Conservation (phyloP, 92 coral and sea anemone genomes). For the Desmophyllum pertusum region DNA sequence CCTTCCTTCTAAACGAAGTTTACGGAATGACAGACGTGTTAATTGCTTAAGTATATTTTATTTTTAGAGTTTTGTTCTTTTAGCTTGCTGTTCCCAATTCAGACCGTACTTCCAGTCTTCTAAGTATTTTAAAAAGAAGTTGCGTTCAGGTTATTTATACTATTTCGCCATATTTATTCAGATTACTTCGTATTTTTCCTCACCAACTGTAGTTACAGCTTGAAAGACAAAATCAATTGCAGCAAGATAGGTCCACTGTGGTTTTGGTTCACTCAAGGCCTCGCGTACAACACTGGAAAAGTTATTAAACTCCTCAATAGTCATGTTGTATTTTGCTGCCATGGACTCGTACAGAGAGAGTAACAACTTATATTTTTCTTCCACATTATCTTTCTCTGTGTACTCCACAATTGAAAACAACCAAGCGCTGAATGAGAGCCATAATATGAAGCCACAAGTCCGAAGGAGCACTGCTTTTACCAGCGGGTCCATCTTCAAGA, state of each 20-base stretch:
- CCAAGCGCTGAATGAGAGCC: conserved; percentile 38
- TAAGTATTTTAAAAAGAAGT: too few species aligned
- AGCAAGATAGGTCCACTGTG: conserved; percentile 26
- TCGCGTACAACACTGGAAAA: conserved; percentile 31
- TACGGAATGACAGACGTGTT: too few species aligned
- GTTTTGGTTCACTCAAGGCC: conserved; percentile 36
- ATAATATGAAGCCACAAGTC: conserved; percentile 4
- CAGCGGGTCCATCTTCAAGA: conserved; percentile 28
- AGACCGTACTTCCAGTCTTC: too few species aligned
- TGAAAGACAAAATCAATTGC: conserved; percentile 46
- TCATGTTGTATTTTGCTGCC: conserved; percentile 54
- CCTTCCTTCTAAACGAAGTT: too few species aligned
- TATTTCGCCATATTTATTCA: too few species aligned
- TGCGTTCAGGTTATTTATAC: too few species aligned
- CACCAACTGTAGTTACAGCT: conserved; percentile 58
- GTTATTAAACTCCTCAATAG: conserved; percentile 41
- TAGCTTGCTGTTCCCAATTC: background rate
- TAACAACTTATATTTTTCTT: conserved; percentile 8
- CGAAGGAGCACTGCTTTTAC: conserved; percentile 40
- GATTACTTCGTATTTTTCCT: background rate
- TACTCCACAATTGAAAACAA: conserved; percentile 41
- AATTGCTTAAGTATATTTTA: too few species aligned
- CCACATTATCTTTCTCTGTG: conserved; percentile 8
- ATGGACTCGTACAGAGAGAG: conserved; percentile 45
- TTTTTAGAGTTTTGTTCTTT: too few species aligned